A percentile compares a stretch with the other conserved stretches of the same genome.
These are phyloP conservation scores for Entomobrya proxima DNA, from an alignment of 2,888 invertebrate genomes.

Conservation along the genomic window DNA sequence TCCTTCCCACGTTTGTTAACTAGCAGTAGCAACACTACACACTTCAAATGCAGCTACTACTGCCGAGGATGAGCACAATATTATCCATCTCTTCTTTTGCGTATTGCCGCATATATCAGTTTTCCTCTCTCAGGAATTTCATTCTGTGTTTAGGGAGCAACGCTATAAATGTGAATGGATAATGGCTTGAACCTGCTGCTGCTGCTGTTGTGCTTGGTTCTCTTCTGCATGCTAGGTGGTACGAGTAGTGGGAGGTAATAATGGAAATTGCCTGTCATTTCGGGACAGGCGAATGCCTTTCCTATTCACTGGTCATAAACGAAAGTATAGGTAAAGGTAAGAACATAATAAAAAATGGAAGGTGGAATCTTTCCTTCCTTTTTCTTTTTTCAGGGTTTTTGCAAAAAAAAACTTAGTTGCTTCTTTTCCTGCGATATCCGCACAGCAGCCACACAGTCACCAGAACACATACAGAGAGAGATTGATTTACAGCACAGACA, in stretches of 20 bases:
- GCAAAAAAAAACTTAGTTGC: slow-evolving; percentile 16
- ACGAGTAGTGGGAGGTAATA: slow-evolving; percentile 53
- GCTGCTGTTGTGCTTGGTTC: neutral
- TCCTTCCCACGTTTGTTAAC: slow-evolving; percentile 9
- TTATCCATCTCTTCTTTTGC: neutral
- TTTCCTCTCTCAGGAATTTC: slow-evolving; percentile 5
- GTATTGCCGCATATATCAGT: neutral
- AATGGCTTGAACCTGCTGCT: neutral
- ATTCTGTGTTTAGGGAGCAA: neutral
- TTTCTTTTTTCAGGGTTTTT: neutral
- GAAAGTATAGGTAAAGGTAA: slow-evolving; percentile 31
- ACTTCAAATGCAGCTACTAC: neutral
- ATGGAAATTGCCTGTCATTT: slow-evolving; percentile 68
- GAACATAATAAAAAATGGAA: slow-evolving; percentile 28
- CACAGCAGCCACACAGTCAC: slow-evolving; percentile 15
- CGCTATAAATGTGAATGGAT: slow-evolving; percentile 22
- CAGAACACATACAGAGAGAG: slow-evolving; percentile 36
- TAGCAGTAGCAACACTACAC: neutral
- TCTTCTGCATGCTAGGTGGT: neutral
- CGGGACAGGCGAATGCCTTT: slow-evolving; percentile 58
- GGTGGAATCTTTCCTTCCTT: slow-evolving; percentile 27
- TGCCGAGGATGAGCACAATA: neutral
- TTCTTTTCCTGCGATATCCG: slow-evolving; percentile 47
- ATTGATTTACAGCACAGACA: slow-evolving; percentile 57
- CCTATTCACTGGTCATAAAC: slow-evolving; percentile 41